Conservation (phyloP, 2,113 vertebrate genomes). For the Pseudorectes ferrugineus region DNA sequence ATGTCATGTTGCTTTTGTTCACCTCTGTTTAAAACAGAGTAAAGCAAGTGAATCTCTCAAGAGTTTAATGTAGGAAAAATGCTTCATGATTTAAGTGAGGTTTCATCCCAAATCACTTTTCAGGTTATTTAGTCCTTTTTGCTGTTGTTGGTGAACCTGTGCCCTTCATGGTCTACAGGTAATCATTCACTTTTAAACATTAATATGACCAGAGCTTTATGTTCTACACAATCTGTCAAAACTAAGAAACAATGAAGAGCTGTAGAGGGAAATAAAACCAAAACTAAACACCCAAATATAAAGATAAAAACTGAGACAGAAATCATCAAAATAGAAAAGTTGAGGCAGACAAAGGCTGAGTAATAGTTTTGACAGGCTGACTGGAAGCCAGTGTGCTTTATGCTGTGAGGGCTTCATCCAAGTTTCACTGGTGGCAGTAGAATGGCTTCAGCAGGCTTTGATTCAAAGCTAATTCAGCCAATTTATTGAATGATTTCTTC, state of each 20-base stretch:
- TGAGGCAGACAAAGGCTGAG: background rate
- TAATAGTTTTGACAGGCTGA: background rate
- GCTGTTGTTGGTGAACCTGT: background rate
- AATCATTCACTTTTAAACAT: background rate
- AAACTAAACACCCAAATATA: background rate
- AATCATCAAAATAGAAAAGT: background rate
- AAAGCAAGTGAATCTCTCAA: background rate
- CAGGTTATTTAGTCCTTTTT: background rate
- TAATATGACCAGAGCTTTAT: background rate
- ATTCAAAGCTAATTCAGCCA: constrained; percentile 26
- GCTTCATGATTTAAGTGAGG: background rate
- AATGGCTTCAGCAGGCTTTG: constrained; percentile 12
- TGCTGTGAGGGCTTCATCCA: background rate
- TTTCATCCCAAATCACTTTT: background rate
- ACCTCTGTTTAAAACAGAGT: background rate
- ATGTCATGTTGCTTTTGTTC: background rate
- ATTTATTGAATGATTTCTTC: constrained; percentile 38
- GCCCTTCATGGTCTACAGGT: background rate
- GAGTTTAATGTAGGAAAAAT: background rate
- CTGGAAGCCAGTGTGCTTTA: constrained; percentile 14
- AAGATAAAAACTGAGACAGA: background rate
- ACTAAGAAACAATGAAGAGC: background rate
- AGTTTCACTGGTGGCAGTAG: background rate
- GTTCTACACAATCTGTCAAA: background rate
- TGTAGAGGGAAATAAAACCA: background rate